Evolutionary conservation across 2,797 vertebrate species (phyloP).

Genomic region (Coendou prehensilis): DNA sequence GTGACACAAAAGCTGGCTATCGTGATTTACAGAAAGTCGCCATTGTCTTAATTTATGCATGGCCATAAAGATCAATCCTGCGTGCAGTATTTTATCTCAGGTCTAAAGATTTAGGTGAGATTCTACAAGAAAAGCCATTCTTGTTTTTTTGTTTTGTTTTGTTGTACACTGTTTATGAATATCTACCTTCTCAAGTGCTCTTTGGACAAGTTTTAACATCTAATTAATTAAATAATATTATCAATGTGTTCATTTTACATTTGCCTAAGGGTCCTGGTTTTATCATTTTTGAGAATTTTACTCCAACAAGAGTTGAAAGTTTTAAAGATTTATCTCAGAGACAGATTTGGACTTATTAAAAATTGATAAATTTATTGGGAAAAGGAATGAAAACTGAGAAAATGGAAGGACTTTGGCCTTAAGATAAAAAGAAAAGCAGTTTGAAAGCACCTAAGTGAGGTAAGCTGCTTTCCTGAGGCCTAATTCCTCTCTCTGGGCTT

Average conservation of each 20-base stretch:
- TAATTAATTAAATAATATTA: not conserved
- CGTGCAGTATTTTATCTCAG: slow-evolving; percentile 7
- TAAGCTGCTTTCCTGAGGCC: not conserved
- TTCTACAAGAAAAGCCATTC: not conserved
- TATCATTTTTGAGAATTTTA: slow-evolving; percentile 42
- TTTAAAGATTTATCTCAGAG: slow-evolving; percentile 38
- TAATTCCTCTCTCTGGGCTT: not conserved
- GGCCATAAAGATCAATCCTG: slow-evolving; percentile 5
- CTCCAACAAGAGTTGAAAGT: not conserved
- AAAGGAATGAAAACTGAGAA: slow-evolving; percentile 10
- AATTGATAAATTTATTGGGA: slow-evolving; percentile 16
- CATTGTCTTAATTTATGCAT: slow-evolving; percentile 26
- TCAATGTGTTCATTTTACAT: not conserved
- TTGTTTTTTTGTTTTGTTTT: not conserved
- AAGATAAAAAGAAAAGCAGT: not conserved
- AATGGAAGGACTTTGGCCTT: slow-evolving; percentile 15
- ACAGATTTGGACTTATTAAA: not conserved
- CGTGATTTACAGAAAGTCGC: not conserved
- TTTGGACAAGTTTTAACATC: not conserved
- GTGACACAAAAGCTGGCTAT: not conserved
- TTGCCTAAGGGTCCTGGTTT: not conserved
- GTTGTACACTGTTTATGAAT: not conserved
- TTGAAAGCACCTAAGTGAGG: not conserved
- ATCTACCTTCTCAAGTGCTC: slow-evolving; percentile 1
- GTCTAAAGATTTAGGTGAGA: not conserved